Percentiles rank a stretch among this genome's conserved stretches.
Conservation (phyloP, 2,888 invertebrate species). For the Cremastobaeus sp. region DNA sequence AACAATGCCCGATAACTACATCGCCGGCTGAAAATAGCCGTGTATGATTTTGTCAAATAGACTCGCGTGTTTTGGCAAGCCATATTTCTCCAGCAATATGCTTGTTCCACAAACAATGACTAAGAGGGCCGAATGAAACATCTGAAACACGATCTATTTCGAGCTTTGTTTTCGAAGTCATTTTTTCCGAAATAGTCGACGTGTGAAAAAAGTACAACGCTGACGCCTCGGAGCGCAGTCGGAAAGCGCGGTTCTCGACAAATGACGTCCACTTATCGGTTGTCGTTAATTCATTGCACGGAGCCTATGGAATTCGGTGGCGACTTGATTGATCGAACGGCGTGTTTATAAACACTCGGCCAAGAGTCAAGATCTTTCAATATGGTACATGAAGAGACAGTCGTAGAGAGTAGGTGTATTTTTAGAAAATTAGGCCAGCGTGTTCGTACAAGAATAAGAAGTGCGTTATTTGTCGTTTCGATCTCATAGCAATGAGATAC, state of each 20-base stretch:
- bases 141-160: slow-evolving; percentile 18
- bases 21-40: too few relatives aligned
- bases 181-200: background rate
- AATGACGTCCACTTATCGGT: too few relatives aligned
- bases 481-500: slow-evolving; percentile 52
- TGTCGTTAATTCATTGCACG: background rate
- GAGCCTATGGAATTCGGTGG: slow-evolving; percentile 36
- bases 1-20: too few relatives aligned
- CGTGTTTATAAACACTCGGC: slow-evolving; percentile 75
- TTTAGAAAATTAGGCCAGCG: slow-evolving; percentile 76
- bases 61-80: background rate
- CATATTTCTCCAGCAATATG: background rate
- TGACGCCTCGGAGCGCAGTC: too few relatives aligned
- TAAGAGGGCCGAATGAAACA: slow-evolving; percentile 7
- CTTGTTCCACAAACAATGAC: slow-evolving; percentile 30
- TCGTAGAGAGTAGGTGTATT: slow-evolving; percentile 68
- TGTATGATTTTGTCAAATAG: background rate
- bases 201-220: background rate
- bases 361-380: slow-evolving; percentile 74
- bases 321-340: slow-evolving; percentile 61
- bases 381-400: slow-evolving; percentile 66
- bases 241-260: too few relatives aligned
- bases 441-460: slow-evolving; percentile 60
- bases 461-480: slow-evolving; percentile 59
- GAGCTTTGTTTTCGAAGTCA: background rate